Evolutionary conservation across 2,797 vertebrate species (phyloP).

Genomic region (Eulemur mongoz): DNA sequence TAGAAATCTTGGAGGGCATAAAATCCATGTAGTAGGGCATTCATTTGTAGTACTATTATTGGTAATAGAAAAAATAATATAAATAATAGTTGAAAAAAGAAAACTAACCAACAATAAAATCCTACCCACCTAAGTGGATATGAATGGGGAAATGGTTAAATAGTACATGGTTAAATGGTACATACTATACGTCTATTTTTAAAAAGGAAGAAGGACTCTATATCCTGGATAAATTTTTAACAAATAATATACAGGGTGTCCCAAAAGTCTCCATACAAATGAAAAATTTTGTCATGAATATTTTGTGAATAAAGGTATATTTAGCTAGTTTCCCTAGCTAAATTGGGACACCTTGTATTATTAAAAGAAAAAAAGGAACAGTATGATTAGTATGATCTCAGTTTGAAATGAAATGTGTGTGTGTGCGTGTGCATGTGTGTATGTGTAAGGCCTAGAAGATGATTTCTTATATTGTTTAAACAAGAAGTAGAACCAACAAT

Average conservation of each 20-base stretch:
- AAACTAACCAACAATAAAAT: not conserved
- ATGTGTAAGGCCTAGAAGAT: not conserved
- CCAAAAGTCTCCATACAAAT: no score
- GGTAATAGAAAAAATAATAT: conserved; percentile 14
- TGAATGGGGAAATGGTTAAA: conserved; percentile 31
- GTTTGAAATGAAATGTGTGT: conserved; percentile 2
- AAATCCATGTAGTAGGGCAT: not conserved
- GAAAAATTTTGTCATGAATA: no score
- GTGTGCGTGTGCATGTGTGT: not conserved
- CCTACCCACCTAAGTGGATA: not conserved
- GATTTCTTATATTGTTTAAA: conserved; percentile 27
- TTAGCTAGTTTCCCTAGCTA: no score
- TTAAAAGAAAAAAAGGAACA: not conserved
- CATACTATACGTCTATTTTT: not conserved
- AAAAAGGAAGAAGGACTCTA: not conserved
- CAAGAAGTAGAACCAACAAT: not conserved
- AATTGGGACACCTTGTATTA: not conserved
- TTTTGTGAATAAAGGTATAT: no score
- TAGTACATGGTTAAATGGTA: not conserved
- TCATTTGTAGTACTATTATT: conserved; percentile 30
- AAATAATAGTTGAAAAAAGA: not conserved
- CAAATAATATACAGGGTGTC: not conserved
- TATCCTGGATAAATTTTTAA: not conserved
- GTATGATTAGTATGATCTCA: not conserved
- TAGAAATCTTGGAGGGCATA: conserved; percentile 25